These are phyloP conservation scores for Euwallacea similis DNA, from an alignment of 1,140 invertebrate genomes.

Conservation along the genomic window DNA sequence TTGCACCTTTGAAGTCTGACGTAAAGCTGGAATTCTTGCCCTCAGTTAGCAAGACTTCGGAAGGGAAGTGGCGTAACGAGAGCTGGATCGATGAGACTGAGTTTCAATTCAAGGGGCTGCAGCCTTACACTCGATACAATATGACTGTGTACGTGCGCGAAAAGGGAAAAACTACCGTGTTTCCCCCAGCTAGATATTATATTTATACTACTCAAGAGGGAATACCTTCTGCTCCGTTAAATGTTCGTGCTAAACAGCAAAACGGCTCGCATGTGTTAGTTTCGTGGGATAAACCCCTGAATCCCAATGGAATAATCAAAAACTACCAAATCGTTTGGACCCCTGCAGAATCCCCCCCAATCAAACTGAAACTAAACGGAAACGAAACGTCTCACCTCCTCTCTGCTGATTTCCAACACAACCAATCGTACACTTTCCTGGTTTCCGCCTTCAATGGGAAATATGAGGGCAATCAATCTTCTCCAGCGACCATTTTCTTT, in stretches of 20 bases:
- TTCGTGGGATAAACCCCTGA: slow-evolving; percentile 66
- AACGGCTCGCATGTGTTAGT: slow-evolving; percentile 66
- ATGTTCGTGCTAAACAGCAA: slow-evolving; percentile 65
- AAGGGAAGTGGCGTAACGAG: slow-evolving; percentile 60
- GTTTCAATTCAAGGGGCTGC: slow-evolving; percentile 65
- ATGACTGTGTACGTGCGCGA: slow-evolving; percentile 73
- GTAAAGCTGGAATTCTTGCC: slow-evolving; percentile 64
- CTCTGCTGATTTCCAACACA: slow-evolving; percentile 62
- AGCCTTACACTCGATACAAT: slow-evolving; percentile 74
- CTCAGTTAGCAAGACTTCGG: slow-evolving; percentile 55
- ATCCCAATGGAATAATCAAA: slow-evolving; percentile 65
- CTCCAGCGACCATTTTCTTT: slow-evolving; percentile 60
- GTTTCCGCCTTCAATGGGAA: slow-evolving; percentile 67
- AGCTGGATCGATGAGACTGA: slow-evolving; percentile 60
- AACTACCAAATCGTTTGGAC: slow-evolving; percentile 64
- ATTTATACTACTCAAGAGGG: slow-evolving; percentile 64
- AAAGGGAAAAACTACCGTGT: slow-evolving; percentile 56
- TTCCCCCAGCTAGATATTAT: slow-evolving; percentile 64
- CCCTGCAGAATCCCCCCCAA: slow-evolving; percentile 44
- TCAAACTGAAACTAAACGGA: slow-evolving; percentile 43
- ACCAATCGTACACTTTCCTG: slow-evolving; percentile 73
- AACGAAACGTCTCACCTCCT: slow-evolving; percentile 59
- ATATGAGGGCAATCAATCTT: slow-evolving; percentile 62
- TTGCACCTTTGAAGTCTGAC: slow-evolving; percentile 51
- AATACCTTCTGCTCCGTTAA: slow-evolving; percentile 66